Conservation (phyloP, 2,113 vertebrate genomes). For the zebrafish (Danio rerio) region DNA sequence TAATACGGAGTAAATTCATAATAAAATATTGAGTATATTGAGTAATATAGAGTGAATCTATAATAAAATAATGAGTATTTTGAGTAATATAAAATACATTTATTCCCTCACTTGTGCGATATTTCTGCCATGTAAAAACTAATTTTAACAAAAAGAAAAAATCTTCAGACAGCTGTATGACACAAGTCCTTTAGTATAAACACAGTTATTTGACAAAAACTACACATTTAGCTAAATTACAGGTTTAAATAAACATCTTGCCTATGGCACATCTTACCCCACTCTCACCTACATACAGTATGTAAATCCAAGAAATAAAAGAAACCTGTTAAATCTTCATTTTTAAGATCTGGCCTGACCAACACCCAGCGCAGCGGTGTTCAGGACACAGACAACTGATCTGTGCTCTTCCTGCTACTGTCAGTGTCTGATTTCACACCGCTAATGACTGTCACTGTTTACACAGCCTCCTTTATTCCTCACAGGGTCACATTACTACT, state of each 20-base stretch:
- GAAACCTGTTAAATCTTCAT: neutral
- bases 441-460: slow-evolving; percentile 55
- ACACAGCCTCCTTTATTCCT: slow-evolving; percentile 48
- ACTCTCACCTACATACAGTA: neutral
- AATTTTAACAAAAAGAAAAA: too few relatives aligned
- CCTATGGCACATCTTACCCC: neutral
- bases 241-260: neutral
- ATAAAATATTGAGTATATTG: too few relatives aligned
- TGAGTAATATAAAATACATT: too few relatives aligned
- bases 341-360: neutral
- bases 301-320: neutral
- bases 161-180: neutral
- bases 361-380: neutral
- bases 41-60: too few relatives aligned
- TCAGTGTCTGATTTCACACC: slow-evolving; percentile 59
- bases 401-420: slow-evolving; percentile 41
- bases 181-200: neutral
- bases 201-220: neutral
- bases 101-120: too few relatives aligned
- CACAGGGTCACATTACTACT: slow-evolving; percentile 51
- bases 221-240: neutral
- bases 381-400: slow-evolving; percentile 4
- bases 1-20: too few relatives aligned
- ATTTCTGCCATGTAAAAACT: too few relatives aligned
- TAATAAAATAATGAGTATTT: too few relatives aligned